Conservation (phyloP, 2,113 vertebrate genomes). For the Rissa tridactyla region DNA sequence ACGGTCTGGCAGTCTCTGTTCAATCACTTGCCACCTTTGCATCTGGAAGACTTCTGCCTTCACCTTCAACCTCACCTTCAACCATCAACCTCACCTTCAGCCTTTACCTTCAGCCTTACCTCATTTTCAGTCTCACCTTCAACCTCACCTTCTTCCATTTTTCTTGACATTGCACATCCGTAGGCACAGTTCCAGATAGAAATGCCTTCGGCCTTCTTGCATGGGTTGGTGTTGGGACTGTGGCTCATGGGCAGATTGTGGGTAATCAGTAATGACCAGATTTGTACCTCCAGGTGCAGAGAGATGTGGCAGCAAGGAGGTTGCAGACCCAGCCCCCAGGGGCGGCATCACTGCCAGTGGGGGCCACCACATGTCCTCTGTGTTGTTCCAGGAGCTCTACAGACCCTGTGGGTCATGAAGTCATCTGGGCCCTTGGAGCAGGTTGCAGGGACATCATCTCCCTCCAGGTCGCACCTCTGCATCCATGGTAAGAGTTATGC, state of each 20-base stretch:
- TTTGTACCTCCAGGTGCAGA: neutral
- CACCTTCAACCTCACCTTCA: neutral
- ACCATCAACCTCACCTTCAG: neutral
- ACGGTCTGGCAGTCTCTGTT: neutral
- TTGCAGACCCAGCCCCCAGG: neutral
- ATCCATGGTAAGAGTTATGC: conserved; percentile 86
- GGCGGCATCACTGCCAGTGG: rapidly evolving
- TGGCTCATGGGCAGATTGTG: neutral
- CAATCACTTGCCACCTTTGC: neutral
- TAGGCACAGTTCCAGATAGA: neutral
- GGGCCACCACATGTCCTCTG: neutral
- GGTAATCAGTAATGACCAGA: too few species aligned
- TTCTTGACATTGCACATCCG: rapidly evolving
- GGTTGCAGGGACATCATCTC: conserved; percentile 99
- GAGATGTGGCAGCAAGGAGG: neutral
- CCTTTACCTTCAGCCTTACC: neutral
- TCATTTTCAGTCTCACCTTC: neutral
- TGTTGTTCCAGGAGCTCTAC: conserved; percentile 87
- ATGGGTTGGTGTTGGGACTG: neutral
- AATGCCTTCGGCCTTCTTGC: neutral
- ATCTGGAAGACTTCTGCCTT: neutral
- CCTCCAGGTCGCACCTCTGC: conserved; percentile 94
- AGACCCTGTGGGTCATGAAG: conserved; percentile 96
- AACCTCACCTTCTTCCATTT: neutral
- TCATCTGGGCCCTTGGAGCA: conserved; percentile 97